phyloP scores from a whole-genome alignment of 1,140 invertebrate species.

The Papilio polytes region DNA sequence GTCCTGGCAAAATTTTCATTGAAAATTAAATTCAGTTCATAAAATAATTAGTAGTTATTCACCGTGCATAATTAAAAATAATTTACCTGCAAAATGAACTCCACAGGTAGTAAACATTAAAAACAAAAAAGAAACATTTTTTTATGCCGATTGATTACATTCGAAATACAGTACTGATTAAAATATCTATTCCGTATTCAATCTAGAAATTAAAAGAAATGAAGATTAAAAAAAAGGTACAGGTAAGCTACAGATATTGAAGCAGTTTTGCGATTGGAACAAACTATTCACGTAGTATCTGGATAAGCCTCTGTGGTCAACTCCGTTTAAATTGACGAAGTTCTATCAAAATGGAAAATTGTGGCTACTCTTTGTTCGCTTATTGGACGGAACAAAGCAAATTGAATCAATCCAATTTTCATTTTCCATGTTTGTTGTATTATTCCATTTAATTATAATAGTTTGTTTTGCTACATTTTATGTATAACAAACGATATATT shows the following conservation, averaged over 20 bases:
- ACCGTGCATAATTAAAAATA: neutral
- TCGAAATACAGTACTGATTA: too few relatives aligned
- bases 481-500: neutral
- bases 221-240: too few relatives aligned
- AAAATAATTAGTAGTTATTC: neutral
- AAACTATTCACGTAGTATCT: neutral
- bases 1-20: neutral
- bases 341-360: conserved; percentile 19
- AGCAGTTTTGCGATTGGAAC: neutral
- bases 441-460: conserved; percentile 5
- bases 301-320: neutral
- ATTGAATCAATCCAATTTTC: conserved; percentile 15
- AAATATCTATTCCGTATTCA: too few relatives aligned
- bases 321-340: neutral
- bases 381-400: conserved; percentile 9
- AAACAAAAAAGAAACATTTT: too few relatives aligned
- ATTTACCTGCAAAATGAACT: neutral
- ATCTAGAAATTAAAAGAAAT: too few relatives aligned
- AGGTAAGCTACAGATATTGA: too few relatives aligned
- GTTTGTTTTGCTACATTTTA: neutral
- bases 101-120: too few relatives aligned
- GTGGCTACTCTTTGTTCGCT: conserved; percentile 10
- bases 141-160: too few relatives aligned
- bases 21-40: neutral
- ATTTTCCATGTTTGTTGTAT: neutral